Percentiles rank a stretch among this genome's conserved stretches.
Conservation (phyloP, 1,140 invertebrate genomes). For the Globodera rostochiensis region DNA sequence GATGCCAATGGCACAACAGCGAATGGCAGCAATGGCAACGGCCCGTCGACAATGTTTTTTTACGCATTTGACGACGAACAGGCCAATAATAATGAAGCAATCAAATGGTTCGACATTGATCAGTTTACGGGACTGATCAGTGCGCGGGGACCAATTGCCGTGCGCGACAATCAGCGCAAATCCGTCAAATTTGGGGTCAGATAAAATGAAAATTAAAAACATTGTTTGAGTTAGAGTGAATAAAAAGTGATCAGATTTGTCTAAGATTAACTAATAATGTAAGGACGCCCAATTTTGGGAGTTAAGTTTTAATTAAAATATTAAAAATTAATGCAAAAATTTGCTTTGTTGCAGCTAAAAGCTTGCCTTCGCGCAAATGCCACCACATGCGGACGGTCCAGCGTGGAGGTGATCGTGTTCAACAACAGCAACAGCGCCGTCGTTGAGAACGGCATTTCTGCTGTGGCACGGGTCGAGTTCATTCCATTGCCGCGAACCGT, state of each 20-base stretch:
- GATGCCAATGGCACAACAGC: not conserved
- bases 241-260: no score
- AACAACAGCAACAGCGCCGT: constrained; percentile 30
- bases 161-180: not conserved
- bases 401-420: not conserved
- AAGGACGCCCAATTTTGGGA: no score
- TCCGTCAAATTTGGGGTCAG: constrained; percentile 9
- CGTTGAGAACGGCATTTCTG: constrained; percentile 54
- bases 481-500: constrained; percentile 59
- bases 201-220: not conserved
- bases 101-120: not conserved
- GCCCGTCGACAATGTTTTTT: not conserved
- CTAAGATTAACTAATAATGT: no score
- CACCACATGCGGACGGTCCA: constrained; percentile 39
- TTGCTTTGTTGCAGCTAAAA: constrained; percentile 44
- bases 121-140: not conserved
- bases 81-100: not conserved
- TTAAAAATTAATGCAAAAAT: not conserved
- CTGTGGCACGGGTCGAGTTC: constrained; percentile 48
- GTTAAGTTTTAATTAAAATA: no score
- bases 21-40: not conserved
- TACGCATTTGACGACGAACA: constrained; percentile 1
- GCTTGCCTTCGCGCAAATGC: constrained; percentile 49
- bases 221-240: not conserved
- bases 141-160: not conserved